Percentiles rank a stretch among this genome's conserved stretches.
Conservation (phyloP, 2,113 vertebrate species). For the Passer domesticus region DNA sequence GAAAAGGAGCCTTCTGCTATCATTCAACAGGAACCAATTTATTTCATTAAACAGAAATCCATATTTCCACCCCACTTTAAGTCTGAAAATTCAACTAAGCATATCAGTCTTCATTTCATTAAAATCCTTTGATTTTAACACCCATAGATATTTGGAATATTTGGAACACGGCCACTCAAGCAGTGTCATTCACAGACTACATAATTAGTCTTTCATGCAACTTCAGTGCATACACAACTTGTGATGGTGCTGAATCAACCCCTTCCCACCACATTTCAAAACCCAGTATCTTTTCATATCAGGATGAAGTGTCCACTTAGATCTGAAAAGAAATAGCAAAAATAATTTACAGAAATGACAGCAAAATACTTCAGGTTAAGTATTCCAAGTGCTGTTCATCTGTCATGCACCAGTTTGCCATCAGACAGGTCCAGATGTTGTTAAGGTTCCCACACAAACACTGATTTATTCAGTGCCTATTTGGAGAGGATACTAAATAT, state of each 20-base stretch:
- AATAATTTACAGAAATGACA: neutral
- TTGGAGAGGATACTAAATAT: neutral
- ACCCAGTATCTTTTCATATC: neutral
- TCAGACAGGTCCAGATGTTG: neutral
- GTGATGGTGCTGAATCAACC: neutral
- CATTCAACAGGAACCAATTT: conserved; percentile 62
- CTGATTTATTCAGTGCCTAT: neutral
- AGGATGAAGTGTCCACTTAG: neutral
- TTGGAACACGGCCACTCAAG: neutral
- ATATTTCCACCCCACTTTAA: neutral
- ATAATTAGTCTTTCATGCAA: neutral
- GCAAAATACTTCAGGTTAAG: neutral
- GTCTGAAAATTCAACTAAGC: neutral
- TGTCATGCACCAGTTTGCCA: neutral
- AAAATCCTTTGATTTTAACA: neutral
- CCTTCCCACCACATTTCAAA: neutral
- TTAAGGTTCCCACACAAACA: neutral
- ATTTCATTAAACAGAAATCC: conserved; percentile 51
- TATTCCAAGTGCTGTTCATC: neutral
- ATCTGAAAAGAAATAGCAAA: neutral
- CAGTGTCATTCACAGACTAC: neutral
- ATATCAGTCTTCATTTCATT: neutral
- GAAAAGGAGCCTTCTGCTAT: conserved; percentile 36
- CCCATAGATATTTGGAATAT: neutral
- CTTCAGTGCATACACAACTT: neutral